A percentile compares a stretch with the other conserved stretches of the same genome.
Evolutionary conservation across 2,888 invertebrate genomes (phyloP).

Genomic region (Epistrophe grossulariae): DNA sequence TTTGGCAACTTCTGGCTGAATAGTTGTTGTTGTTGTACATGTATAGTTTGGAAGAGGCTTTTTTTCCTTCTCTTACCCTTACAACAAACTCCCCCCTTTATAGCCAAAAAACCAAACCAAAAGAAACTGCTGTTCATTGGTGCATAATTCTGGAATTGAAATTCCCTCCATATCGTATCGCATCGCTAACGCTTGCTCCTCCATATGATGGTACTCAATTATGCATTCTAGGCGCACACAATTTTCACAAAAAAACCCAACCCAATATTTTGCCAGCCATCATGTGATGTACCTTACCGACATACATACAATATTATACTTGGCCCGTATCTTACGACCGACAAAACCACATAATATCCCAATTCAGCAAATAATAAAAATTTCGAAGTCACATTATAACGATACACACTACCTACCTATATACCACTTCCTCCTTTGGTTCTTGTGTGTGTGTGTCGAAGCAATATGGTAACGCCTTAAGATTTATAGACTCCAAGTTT

Average conservation of each 20-base stretch:
- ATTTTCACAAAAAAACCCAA: not conserved
- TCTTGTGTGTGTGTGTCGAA: slow-evolving; percentile 16
- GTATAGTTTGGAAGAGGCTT: slow-evolving; percentile 15
- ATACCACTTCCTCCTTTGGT: not conserved
- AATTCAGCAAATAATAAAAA: slow-evolving; percentile 70
- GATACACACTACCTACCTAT: slow-evolving; percentile 36
- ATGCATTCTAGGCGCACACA: slow-evolving; percentile 64
- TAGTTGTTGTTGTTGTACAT: slow-evolving; percentile 2
- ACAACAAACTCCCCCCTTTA: not conserved
- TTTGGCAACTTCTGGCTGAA: slow-evolving; percentile 49
- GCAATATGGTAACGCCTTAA: slow-evolving; percentile 67
- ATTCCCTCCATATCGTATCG: slow-evolving; percentile 51
- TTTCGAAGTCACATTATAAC: slow-evolving; percentile 29
- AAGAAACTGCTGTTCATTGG: slow-evolving; percentile 54
- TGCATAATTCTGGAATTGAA: slow-evolving; percentile 63
- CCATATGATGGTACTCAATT: slow-evolving; percentile 61
- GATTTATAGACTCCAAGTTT: slow-evolving; percentile 65
- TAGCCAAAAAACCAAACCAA: slow-evolving; percentile 3
- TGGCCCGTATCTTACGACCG: slow-evolving; percentile 47
- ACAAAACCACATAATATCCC: slow-evolving; percentile 52
- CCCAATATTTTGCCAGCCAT: not conserved
- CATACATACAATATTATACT: slow-evolving; percentile 16
- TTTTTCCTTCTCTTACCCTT: not conserved
- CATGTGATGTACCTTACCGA: not conserved
- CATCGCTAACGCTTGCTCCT: slow-evolving; percentile 29